Percentiles rank a stretch among this genome's conserved stretches.
phyloP scores from a whole-genome alignment of 1,140 invertebrate genomes.

The Calliphora vicina region DNA sequence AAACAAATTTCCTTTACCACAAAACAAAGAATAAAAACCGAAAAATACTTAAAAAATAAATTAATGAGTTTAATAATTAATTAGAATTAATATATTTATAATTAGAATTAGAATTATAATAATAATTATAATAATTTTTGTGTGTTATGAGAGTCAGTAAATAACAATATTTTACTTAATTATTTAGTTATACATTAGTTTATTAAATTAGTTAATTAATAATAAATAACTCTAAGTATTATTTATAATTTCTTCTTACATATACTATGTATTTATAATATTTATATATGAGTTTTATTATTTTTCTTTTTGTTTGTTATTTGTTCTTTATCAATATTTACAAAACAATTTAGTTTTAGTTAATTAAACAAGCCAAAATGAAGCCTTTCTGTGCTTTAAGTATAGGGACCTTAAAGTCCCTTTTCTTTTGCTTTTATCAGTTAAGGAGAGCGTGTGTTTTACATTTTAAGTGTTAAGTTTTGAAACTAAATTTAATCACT shows the following conservation, averaged over 20 bases:
- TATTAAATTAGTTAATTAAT: not conserved
- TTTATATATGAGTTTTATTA: not conserved
- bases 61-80: not conserved
- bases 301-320: not conserved
- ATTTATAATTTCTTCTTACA: conserved; percentile 6
- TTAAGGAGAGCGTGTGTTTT: not conserved
- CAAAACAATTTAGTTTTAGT: conserved; percentile 18
- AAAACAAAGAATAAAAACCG: no score
- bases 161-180: conserved; percentile 25
- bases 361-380: not conserved
- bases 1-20: not conserved
- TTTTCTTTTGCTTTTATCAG: not conserved
- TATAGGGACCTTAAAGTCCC: not conserved
- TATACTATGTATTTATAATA: not conserved
- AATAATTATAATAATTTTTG: not conserved
- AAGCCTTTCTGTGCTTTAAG: conserved; percentile 20
- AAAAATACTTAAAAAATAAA: no score
- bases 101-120: no score
- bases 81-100: not conserved
- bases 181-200: not conserved
- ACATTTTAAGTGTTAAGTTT: not conserved
- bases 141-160: conserved; percentile 29
- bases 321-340: conserved; percentile 9
- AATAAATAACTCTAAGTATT: conserved; percentile 23
- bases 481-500: conserved; percentile 17